These are phyloP conservation scores for Apaloderma vittatum DNA, from an alignment of 2,113 vertebrate genomes.

Conservation along the genomic window DNA sequence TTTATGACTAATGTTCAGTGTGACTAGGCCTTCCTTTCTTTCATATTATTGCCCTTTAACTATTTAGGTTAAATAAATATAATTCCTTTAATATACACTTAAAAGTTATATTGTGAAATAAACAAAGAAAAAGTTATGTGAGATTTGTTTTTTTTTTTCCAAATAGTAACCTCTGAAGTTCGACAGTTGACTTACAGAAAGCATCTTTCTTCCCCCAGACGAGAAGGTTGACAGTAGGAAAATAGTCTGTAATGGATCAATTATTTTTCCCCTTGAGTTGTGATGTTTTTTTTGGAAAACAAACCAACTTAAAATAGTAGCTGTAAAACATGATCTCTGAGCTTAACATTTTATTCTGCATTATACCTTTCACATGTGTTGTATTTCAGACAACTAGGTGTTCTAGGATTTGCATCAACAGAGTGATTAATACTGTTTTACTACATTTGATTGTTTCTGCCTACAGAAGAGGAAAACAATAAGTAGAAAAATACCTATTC, in stretches of 20 bases:
- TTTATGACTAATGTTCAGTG: neutral
- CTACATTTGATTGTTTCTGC: neutral
- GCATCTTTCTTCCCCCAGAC: neutral
- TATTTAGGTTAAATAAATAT: neutral
- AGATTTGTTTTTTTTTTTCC: neutral
- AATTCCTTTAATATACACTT: neutral
- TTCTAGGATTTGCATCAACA: neutral
- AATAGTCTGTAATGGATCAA: neutral
- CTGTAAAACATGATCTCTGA: neutral
- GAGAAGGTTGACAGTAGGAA: neutral
- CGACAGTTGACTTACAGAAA: neutral
- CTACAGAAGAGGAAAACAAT: neutral
- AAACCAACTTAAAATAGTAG: neutral
- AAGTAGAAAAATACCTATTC: neutral
- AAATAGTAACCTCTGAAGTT: neutral
- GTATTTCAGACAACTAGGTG: neutral
- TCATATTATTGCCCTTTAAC: neutral
- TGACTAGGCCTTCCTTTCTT: neutral
- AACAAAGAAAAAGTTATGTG: neutral
- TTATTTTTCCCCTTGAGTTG: neutral
- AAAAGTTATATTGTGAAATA: constrained; percentile 4
- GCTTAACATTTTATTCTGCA: neutral
- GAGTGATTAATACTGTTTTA: neutral
- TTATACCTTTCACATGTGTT: neutral
- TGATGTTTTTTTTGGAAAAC: neutral